Conservation (phyloP, 2,113 vertebrate species). For the Cheilinus undulatus region DNA sequence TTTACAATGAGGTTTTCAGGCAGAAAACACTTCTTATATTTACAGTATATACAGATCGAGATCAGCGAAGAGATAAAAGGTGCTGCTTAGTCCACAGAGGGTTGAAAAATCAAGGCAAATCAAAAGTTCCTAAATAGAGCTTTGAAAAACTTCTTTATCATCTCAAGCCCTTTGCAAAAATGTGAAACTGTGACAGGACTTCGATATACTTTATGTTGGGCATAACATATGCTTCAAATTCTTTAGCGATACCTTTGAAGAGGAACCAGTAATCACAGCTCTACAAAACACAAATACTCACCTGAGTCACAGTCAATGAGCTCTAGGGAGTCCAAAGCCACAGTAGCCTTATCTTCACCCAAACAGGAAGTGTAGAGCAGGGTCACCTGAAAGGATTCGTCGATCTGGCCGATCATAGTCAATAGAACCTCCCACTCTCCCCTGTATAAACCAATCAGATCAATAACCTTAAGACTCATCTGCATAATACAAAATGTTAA, state of each 20-base stretch:
- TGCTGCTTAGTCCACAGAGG: too few species aligned
- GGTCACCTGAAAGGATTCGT: conserved; percentile 86
- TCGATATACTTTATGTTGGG: too few species aligned
- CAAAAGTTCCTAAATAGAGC: too few species aligned
- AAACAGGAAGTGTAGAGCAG: conserved; percentile 86
- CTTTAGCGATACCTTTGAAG: not conserved
- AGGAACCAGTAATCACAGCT: not conserved
- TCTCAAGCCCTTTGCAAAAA: too few species aligned
- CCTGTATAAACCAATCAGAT: conserved; percentile 69
- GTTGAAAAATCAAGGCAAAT: too few species aligned
- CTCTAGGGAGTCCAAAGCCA: conserved; percentile 87
- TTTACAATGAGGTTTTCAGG: too few species aligned
- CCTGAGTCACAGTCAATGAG: conserved; percentile 85
- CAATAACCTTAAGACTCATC: not conserved
- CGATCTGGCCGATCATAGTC: conserved; percentile 81
- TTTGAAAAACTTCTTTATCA: too few species aligned
- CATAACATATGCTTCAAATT: too few species aligned
- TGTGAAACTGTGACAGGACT: too few species aligned
- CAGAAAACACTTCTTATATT: too few species aligned
- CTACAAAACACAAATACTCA: conserved; percentile 41
- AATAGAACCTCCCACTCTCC: conserved; percentile 85
- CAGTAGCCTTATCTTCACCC: conserved; percentile 48
- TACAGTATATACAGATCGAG: too few species aligned
- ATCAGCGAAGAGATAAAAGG: too few species aligned
- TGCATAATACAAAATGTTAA: not conserved